Evolutionary conservation across 1,140 invertebrate genomes (phyloP).

Genomic region (Trissolcus basalis): DNA sequence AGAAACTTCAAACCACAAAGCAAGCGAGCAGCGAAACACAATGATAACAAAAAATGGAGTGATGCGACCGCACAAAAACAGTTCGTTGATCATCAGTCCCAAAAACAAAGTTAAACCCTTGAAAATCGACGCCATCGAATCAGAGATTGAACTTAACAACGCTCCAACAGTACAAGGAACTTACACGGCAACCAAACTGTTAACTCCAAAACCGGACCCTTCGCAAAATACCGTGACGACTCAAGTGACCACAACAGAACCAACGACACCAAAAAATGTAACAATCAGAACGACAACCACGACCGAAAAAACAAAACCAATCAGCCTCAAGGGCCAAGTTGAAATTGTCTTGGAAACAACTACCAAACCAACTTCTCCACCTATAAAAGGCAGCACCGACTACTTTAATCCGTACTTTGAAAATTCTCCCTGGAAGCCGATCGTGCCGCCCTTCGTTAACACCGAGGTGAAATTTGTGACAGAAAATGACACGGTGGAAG

Average conservation of each 20-base stretch:
- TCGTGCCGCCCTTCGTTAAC: slow-evolving; percentile 67
- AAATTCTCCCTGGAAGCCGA: slow-evolving; percentile 72
- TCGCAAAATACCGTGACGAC: not conserved
- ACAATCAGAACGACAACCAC: slow-evolving; percentile 16
- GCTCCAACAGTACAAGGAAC: slow-evolving; percentile 73
- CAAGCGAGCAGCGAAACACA: slow-evolving; percentile 66
- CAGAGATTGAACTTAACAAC: slow-evolving; percentile 71
- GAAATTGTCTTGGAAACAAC: not conserved
- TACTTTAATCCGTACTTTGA: slow-evolving; percentile 70
- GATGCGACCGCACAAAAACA: slow-evolving; percentile 67
- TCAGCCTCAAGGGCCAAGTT: slow-evolving; percentile 15
- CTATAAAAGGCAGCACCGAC: slow-evolving; percentile 24
- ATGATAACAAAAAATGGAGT: slow-evolving; percentile 75
- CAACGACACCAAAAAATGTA: slow-evolving; percentile 4
- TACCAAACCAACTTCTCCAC: not conserved
- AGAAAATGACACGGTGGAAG: slow-evolving; percentile 9
- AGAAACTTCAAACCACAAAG: slow-evolving; percentile 63
- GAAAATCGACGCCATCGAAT: slow-evolving; percentile 69
- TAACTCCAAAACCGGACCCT: slow-evolving; percentile 48
- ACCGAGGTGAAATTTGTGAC: slow-evolving; percentile 60
- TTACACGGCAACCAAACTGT: slow-evolving; percentile 71
- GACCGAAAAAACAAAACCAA: slow-evolving; percentile 20
- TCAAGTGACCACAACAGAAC: slow-evolving; percentile 7
- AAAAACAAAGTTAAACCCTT: slow-evolving; percentile 74
- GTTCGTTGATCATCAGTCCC: slow-evolving; percentile 68